A percentile compares a stretch with the other conserved stretches of the same genome.
Evolutionary conservation across 2,113 vertebrate species (phyloP).

Genomic region (Microcebus lehilahytsara): DNA sequence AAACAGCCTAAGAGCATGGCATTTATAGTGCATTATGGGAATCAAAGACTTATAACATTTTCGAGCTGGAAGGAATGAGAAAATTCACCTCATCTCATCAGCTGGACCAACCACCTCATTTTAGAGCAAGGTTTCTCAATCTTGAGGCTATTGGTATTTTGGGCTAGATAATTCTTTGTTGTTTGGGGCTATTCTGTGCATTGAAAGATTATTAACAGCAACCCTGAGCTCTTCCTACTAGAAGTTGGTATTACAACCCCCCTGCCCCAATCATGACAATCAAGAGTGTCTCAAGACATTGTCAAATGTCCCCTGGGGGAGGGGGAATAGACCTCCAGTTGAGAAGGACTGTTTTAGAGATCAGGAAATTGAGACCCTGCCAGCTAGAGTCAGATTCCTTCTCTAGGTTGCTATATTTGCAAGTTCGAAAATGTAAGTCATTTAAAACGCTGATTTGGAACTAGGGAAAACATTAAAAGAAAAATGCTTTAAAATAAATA

Average conservation of each 20-base stretch:
- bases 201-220: not conserved
- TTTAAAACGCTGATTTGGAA: not conserved
- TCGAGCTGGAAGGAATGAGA: slow-evolving; percentile 6
- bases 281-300: not conserved
- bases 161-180: not conserved
- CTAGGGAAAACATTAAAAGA: not conserved
- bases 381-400: not conserved
- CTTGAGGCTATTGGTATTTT: not conserved
- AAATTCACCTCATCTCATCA: not conserved
- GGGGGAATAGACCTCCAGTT: not conserved
- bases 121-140: not conserved
- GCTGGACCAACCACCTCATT: not conserved
- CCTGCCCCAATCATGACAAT: not conserved
- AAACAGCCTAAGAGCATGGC: slow-evolving; percentile 21
- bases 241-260: not conserved
- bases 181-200: not conserved
- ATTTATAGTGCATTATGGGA: slow-evolving; percentile 31
- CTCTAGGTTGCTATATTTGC: not conserved
- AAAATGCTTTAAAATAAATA: slow-evolving; percentile 14
- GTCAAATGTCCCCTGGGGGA: not conserved
- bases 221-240: not conserved
- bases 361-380: not conserved
- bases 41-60: not conserved
- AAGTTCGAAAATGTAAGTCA: not conserved
- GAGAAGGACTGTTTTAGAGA: not conserved